Percentiles rank a stretch among this genome's conserved stretches.
Evolutionary conservation across 2,797 vertebrate genomes (phyloP).

Genomic region (Sebastes melanostomus): DNA sequence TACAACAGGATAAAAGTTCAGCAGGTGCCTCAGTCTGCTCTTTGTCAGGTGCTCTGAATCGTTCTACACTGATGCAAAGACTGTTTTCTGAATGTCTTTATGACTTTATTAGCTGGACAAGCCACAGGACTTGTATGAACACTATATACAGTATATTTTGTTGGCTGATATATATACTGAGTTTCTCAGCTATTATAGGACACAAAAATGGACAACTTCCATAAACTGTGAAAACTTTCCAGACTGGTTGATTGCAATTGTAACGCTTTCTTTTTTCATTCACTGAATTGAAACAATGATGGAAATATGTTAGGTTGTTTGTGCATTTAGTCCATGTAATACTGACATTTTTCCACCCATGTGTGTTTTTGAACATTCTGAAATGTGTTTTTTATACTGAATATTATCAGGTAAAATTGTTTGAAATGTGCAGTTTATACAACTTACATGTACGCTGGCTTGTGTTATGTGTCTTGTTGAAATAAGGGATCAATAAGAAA

Average conservation of each 20-base stretch:
- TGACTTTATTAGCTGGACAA: not conserved
- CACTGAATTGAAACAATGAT: too few relatives aligned
- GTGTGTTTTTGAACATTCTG: not conserved
- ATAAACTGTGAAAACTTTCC: too few relatives aligned
- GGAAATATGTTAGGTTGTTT: too few relatives aligned
- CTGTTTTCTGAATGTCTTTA: not conserved
- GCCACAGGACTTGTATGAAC: not conserved
- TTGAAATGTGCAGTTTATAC: not conserved
- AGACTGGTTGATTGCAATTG: too few relatives aligned
- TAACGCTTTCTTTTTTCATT: too few relatives aligned
- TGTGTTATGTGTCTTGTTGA: not conserved
- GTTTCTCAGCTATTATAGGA: not conserved
- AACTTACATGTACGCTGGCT: not conserved
- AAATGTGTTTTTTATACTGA: not conserved
- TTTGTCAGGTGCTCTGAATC: too few relatives aligned
- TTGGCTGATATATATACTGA: too few relatives aligned
- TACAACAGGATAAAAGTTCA: not conserved
- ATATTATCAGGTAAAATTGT: not conserved
- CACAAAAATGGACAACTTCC: too few relatives aligned
- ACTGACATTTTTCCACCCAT: not conserved
- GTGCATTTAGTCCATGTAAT: not conserved
- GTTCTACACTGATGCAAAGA: not conserved
- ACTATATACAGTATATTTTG: not conserved
- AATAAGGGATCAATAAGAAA: too few relatives aligned
- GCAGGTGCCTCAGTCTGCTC: too few relatives aligned